Evolutionary conservation across 2,113 vertebrate genomes (phyloP).

Genomic region (Neolamprologus brichardi): DNA sequence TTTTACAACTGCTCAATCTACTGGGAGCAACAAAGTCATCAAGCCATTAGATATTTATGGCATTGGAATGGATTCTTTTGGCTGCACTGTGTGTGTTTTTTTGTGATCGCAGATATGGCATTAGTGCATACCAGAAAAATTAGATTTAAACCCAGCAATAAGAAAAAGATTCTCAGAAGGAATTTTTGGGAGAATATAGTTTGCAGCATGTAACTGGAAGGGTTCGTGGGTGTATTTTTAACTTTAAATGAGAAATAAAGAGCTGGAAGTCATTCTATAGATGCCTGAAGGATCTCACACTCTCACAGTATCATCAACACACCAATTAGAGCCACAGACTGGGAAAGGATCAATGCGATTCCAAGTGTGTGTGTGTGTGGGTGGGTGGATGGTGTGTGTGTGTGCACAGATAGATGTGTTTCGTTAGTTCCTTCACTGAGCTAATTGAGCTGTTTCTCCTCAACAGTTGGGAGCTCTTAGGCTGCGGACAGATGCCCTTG

Average conservation of each 20-base stretch:
- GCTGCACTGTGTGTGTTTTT: neutral
- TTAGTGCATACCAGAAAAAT: slow-evolving; percentile 19
- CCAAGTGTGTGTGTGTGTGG: slow-evolving; percentile 28
- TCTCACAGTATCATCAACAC: slow-evolving; percentile 67
- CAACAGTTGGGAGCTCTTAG: slow-evolving; percentile 72
- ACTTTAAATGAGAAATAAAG: slow-evolving; percentile 70
- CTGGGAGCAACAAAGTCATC: slow-evolving; percentile 59
- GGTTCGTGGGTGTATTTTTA: slow-evolving; percentile 59
- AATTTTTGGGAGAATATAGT: slow-evolving; percentile 36
- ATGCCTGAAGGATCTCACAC: slow-evolving; percentile 63
- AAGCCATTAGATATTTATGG: slow-evolving; percentile 63
- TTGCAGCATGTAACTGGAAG: slow-evolving; percentile 9
- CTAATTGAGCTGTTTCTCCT: slow-evolving; percentile 75
- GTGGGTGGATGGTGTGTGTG: slow-evolving; percentile 13
- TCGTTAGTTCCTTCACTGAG: slow-evolving; percentile 57
- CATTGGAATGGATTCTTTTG: slow-evolving; percentile 28
- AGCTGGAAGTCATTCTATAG: slow-evolving; percentile 56
- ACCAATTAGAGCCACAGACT: slow-evolving; percentile 68
- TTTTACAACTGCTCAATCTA: slow-evolving; percentile 64
- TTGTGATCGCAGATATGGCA: slow-evolving; percentile 14
- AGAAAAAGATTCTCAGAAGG: slow-evolving; percentile 22
- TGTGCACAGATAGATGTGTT: slow-evolving; percentile 57
- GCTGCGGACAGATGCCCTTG: slow-evolving; percentile 70
- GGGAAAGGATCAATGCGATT: slow-evolving; percentile 62
- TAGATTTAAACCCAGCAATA: slow-evolving; percentile 31